Evolutionary conservation across 1,140 invertebrate species (phyloP), one percentile per base, ranked within the genome.

Genomic region (Orchestia grillus): DNA sequence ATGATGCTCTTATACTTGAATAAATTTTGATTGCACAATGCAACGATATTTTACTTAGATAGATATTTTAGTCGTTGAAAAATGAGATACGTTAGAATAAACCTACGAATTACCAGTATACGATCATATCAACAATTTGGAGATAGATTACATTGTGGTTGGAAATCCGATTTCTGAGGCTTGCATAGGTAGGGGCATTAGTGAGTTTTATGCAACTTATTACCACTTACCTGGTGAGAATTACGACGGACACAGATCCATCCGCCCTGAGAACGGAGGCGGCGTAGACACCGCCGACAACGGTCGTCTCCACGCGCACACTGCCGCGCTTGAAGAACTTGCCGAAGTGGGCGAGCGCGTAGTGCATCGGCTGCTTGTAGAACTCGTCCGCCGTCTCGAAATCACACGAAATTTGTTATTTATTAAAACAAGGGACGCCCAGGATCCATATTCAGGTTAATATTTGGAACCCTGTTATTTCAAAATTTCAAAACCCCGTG

Each of bases 341-440:
- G 53, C 96, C 44, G 41, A 96, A 44, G 88, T 96, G 88, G 8
- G n/a, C 88, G 45, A 91, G 45, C 23, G 88, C 88, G 43, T 91
- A 91, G 53, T 47, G 43, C 88, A 91, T 96, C 45, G 88, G 87
- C 53, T 96, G 87, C 53, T 92, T 91, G 91, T 96, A 96, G 88
- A 88, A 96, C 87, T 96, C 88, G 53, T 92, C 91, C 15, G 57
- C 95, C 1, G 57, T 96, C 95, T 96, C 40, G 1, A 77, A 77
- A 3, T 36, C 1, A 19, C 28, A 77, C 36, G 62, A 77, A 77
- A 77, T 77, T 77, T 77, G 6, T 53, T 53, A 19, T 19, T n/a
- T n/a, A n/a, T n/a, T n/a, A n/a, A n/a, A n/a, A n/a, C n/a, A n/a
- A n/a, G n/a, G n/a, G n/a, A n/a, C n/a, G n/a, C n/a, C n/a, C n/a